Percentiles rank a stretch among this genome's conserved stretches.
Evolutionary conservation across 2,797 vertebrate genomes (phyloP).

Genomic region (Botia almorhae): DNA sequence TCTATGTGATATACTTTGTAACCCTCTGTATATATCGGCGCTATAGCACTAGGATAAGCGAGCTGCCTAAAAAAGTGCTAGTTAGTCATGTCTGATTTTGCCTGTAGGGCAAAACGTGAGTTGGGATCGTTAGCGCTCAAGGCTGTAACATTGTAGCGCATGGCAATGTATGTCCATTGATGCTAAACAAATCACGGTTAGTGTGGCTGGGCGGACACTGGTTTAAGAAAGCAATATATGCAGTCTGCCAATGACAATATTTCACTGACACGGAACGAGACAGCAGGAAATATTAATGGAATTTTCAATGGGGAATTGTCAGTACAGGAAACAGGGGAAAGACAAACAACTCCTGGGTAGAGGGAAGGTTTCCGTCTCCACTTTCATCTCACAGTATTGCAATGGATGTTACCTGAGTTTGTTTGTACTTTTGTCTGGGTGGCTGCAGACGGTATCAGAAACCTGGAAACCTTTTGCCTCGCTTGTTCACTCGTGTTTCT

Average conservation of each 20-base stretch:
- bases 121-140: background rate
- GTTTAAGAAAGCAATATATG: constrained; percentile 15
- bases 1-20: background rate
- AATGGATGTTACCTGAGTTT: background rate
- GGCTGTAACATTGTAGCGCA: constrained; percentile 13
- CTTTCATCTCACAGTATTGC: background rate
- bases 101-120: background rate
- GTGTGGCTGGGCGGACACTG: constrained; percentile 20
- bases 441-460: background rate
- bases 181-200: constrained; percentile 22
- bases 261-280: constrained; percentile 38
- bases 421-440: background rate
- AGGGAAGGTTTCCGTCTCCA: background rate
- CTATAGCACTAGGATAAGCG: background rate
- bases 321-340: constrained; percentile 20
- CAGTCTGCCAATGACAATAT: constrained; percentile 21
- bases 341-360: constrained; percentile 11
- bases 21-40: background rate
- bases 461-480: background rate
- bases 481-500: background rate
- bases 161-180: constrained; percentile 5
- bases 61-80: background rate
- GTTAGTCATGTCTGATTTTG: background rate
- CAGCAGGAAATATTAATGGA: constrained; percentile 25
- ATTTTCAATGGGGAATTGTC: constrained; percentile 31